Base-by-base conservation (phyloP, 1,140 invertebrate genomes). In the Zaprionus ghesquierei region DNA sequence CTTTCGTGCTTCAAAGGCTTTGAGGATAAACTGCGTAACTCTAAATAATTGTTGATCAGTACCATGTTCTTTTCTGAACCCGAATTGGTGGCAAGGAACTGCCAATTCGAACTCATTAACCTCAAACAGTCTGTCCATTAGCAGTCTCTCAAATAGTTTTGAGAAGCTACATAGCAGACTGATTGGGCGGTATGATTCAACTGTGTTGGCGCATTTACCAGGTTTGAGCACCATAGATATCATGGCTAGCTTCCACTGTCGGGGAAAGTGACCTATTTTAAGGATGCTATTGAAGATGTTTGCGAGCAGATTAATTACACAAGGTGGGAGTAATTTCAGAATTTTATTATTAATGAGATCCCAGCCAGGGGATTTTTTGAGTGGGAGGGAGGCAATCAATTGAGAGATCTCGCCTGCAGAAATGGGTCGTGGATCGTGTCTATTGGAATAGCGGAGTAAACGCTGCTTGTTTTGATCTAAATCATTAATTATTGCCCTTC, bases 61-160 rank as follows among this genome's bases (percentile, higher is more conserved):
- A 0, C 60, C 53, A 5, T 71, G 62, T 0, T 62, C 8, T 18
- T 10, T 27, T 3, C 70, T 54, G 1, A 61, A 73, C 0, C 70
- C 70, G 22, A 73, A 73, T 22, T 69, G 71, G 9, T 74, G 71
- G 1, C 2, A 13, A 5, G 71, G 65, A 2, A 69, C 10, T 0
- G 59, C 65, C 0, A n/a, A 10, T 0, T 22, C 31, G 1, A 68
- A 73, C 0, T 62, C 58, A 0, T n/a, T 3, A 0, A 12, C 2
- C n/a, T 55, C 51, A 0, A 69, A 41, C 0, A 74, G 25, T 5
- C 72, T 31, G 1, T 10, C 3, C 20, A 63, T 23, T 0, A 75
- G 12, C 0, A 75, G 4, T 5, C 13, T 70, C 12, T 75, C 71
- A 10, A 74, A 62, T 0, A 74, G 0, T 6, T 74, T 74, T 0